Evolutionary conservation across 2,888 invertebrate species (phyloP), one percentile per base, ranked within the genome.

Genomic region (Ophioninae sp.): DNA sequence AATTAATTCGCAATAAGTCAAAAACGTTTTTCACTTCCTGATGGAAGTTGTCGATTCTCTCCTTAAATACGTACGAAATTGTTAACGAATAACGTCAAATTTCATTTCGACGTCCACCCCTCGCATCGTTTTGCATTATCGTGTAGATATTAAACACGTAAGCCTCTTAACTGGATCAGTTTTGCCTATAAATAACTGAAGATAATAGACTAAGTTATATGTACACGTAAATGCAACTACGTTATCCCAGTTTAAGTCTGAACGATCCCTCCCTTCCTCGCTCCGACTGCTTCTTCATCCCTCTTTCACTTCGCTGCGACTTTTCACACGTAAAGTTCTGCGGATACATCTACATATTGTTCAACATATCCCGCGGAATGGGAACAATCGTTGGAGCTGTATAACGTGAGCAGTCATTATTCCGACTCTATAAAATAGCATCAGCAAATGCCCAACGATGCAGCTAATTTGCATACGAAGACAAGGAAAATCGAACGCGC

Each of bases 321-420:
- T 68, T 62, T 56, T 67, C 44, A 62, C 17, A 81, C 72, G 76
- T 76, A 81, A 81, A 76, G 70, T 76, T 81, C 68, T 77, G 65
- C 81, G 72, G 70, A 59, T 72, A 81, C 81, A 72, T 67, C 77
- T 81, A 77, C 72, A 81, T 77, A 76, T 70, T 44, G 21, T 70
- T 76, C 39, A 57, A 75, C 70, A 41, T 39, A 44, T 70, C 69
- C 37, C 59, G 30, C 30, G n/a, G 20, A 7, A 23, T 41, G 37
- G 17, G 57, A 57, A 59, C 62, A 20, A 8, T 64, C 41, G 30
- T 69, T 23, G 10, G 69, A 41, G 10, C 59, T 75, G n/a, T 61
- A 74, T 23, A 10, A 39, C 57, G 61, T 30, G n/a, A 57, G n/a
- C 37, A 37, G 20, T 57, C 57, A 39, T 8, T 23, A 41, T 59